phyloP scores from a whole-genome alignment of 2,797 vertebrate genomes.

The Fistularia tabacaria region DNA sequence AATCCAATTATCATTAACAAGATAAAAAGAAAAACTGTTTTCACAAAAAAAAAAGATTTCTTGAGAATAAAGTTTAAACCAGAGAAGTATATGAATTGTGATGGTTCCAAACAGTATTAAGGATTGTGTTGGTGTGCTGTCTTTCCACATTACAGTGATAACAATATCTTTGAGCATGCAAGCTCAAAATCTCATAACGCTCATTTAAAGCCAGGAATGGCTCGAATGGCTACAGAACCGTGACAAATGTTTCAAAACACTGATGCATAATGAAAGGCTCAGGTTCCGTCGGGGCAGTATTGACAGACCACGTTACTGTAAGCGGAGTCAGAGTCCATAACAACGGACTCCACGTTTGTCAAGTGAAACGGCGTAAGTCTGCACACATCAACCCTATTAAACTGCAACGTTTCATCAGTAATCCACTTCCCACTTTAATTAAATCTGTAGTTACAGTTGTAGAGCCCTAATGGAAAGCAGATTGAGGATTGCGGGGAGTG shows the following conservation, averaged over 20 bases:
- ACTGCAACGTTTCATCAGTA: constrained; percentile 53
- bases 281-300: constrained; percentile 18
- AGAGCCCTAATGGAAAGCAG: constrained; percentile 30
- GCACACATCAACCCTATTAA: constrained; percentile 24
- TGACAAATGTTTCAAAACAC: constrained; percentile 1
- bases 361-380: constrained; percentile 26
- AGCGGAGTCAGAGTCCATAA: constrained; percentile 13
- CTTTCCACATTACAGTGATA: too few relatives aligned
- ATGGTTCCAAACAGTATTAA: too few relatives aligned
- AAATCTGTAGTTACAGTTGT: constrained; percentile 50
- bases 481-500: neutral
- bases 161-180: too few relatives aligned
- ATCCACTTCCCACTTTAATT: constrained; percentile 59
- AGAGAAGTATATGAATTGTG: too few relatives aligned
- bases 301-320: constrained; percentile 16
- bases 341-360: constrained; percentile 37
- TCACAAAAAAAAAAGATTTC: too few relatives aligned
- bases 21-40: too few relatives aligned
- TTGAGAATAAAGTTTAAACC: too few relatives aligned
- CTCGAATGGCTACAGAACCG: neutral
- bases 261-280: constrained; percentile 5
- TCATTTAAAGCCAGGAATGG: neutral
- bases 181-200: too few relatives aligned
- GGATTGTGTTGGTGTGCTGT: too few relatives aligned
- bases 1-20: too few relatives aligned